Evolutionary conservation across 2,888 invertebrate species (phyloP).

Genomic region (Dolichomitus sp.): DNA sequence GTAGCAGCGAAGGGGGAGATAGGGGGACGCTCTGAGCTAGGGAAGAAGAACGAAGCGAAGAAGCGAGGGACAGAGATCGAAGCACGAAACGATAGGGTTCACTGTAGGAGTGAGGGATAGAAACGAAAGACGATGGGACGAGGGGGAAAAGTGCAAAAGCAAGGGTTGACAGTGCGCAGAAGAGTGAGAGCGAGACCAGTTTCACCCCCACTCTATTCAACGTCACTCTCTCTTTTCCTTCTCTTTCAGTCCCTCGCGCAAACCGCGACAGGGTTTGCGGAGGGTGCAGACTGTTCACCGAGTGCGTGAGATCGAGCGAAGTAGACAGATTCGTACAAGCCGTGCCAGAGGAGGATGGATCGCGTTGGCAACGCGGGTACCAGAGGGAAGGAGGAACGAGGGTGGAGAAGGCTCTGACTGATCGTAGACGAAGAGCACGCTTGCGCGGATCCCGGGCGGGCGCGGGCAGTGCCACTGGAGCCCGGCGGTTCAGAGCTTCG

Average conservation of each 20-base stretch:
- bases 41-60: conserved; percentile 38
- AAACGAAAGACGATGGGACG: conserved; percentile 23
- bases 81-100: conserved; percentile 17
- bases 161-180: conserved; percentile 64
- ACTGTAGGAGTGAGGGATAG: conserved; percentile 30
- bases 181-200: conserved; percentile 61
- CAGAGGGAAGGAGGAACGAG: conserved; percentile 26
- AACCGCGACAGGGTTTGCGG: conserved; percentile 35
- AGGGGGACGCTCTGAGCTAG: not conserved
- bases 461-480: conserved; percentile 85
- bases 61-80: conserved; percentile 28
- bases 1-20: conserved; percentile 6
- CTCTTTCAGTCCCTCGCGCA: conserved; percentile 31
- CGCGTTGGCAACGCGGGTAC: conserved; percentile 42
- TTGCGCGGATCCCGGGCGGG: conserved; percentile 86
- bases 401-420: conserved; percentile 77
- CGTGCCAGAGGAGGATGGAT: conserved; percentile 47
- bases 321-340: conserved; percentile 43
- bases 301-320: conserved; percentile 61
- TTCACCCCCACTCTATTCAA: conserved; percentile 25
- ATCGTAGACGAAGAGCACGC: conserved; percentile 82
- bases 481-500: conserved; percentile 86
- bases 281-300: conserved; percentile 48
- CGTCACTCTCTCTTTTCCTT: conserved; percentile 2
- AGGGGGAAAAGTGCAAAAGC: conserved; percentile 46